A percentile compares a stretch with the other conserved stretches of the same genome.
phyloP scores from a whole-genome alignment of 2,797 vertebrate genomes.

The Podarcis siculus region DNA sequence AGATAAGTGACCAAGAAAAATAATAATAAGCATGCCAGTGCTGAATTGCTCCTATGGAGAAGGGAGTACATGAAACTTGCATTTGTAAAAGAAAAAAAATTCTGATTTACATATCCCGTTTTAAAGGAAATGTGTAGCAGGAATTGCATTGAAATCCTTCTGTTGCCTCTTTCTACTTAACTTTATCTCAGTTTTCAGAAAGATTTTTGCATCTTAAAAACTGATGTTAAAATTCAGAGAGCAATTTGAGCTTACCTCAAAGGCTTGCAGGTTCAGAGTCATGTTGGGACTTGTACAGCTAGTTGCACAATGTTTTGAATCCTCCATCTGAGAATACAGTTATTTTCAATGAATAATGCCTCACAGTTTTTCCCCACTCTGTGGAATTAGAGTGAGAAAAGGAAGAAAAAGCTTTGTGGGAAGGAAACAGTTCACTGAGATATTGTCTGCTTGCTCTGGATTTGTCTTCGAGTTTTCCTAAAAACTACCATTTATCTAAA shows the following conservation, averaged over 20 bases:
- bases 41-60: background rate
- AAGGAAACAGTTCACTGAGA: background rate
- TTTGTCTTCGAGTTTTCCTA: background rate
- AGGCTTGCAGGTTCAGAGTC: background rate
- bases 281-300: background rate
- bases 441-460: background rate
- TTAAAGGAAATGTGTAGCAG: background rate
- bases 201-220: background rate
- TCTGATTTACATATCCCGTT: background rate
- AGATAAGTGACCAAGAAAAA: no score
- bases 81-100: background rate
- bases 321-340: background rate
- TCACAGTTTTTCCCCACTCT: background rate
- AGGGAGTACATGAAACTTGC: background rate
- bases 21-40: background rate
- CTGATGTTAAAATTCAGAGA: background rate
- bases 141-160: background rate
- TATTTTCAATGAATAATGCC: background rate
- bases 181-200: background rate
- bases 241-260: background rate
- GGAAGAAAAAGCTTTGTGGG: background rate
- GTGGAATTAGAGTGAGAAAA: background rate
- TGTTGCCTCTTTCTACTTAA: background rate
- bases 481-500: background rate
- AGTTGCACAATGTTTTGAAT: background rate